phyloP scores from a whole-genome alignment of 2,888 invertebrate genomes.

The Cheilosia vernalis region DNA sequence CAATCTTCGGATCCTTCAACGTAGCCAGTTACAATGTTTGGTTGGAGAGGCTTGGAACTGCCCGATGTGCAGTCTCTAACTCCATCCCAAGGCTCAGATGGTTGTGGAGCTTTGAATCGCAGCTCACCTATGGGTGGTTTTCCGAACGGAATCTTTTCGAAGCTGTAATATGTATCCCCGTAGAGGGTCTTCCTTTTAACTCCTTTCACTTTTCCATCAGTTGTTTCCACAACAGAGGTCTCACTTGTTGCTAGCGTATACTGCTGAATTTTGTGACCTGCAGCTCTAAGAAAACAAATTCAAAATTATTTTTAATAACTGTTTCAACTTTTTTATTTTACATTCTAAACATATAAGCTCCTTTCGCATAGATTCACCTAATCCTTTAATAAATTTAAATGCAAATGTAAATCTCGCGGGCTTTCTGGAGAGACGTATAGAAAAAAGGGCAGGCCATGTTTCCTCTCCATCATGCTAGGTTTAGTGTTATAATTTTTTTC shows the following conservation, averaged over 20 bases:
- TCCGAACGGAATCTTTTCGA: conserved; percentile 82
- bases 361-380: no score
- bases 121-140: conserved; percentile 82
- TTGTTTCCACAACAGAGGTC: conserved; percentile 79
- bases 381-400: no score
- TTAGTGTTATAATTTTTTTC: no score
- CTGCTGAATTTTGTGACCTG: conserved; percentile 77
- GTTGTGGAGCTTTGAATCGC: conserved; percentile 83
- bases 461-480: no score
- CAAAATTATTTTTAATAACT: no score
- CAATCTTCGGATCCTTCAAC: conserved; percentile 85
- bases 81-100: conserved; percentile 83
- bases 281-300: conserved; percentile 16
- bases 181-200: conserved; percentile 80
- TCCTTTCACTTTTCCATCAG: conserved; percentile 81
- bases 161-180: conserved; percentile 80
- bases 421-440: no score
- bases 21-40: conserved; percentile 79
- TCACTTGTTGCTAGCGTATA: conserved; percentile 80
- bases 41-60: conserved; percentile 81
- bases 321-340: no score
- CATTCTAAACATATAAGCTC: no score
- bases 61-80: conserved; percentile 82
- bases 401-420: no score
- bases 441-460: no score